phyloP scores from a whole-genome alignment of 2,888 invertebrate genomes.

The Apamea epomidion region DNA sequence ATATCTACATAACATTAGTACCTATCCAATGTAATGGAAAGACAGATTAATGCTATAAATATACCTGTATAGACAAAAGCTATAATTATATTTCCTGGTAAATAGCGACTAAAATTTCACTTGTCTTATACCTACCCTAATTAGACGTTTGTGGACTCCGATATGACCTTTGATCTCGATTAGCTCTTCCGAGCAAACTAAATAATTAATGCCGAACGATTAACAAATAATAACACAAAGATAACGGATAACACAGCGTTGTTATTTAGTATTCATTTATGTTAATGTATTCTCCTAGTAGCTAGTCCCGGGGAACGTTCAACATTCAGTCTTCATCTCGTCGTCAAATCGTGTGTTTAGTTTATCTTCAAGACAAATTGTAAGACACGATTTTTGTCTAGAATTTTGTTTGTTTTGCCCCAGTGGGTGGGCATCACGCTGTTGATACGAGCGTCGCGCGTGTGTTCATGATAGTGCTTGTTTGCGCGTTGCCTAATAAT shows the following conservation, averaged over 20 bases:
- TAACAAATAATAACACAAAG: constrained; percentile 70
- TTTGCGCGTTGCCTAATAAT: constrained; percentile 76
- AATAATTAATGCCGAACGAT: constrained; percentile 65
- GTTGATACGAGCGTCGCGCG: constrained; percentile 70
- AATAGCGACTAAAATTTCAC: constrained; percentile 27
- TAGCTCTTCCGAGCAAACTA: constrained; percentile 57
- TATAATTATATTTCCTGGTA: constrained; percentile 23
- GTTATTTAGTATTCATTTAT: constrained; percentile 78
- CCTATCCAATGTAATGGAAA: neutral
- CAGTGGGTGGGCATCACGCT: constrained; percentile 66
- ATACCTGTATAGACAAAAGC: neutral
- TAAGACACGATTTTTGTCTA: constrained; percentile 48
- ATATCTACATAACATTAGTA: neutral
- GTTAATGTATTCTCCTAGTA: constrained; percentile 75
- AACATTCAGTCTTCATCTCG: constrained; percentile 73
- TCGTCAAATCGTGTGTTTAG: constrained; percentile 72
- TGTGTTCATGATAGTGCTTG: constrained; percentile 79
- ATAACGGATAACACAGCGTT: constrained; percentile 60
- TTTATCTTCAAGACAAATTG: constrained; percentile 58
- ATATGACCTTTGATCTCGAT: constrained; percentile 64
- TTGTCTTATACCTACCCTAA: constrained; percentile 41
- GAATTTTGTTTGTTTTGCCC: constrained; percentile 28
- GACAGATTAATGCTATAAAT: neutral
- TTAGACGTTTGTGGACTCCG: constrained; percentile 44
- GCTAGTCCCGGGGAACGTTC: constrained; percentile 65